A percentile compares a stretch with the other conserved stretches of the same genome.
Evolutionary conservation across 2,888 invertebrate genomes (phyloP).

Genomic region (Lissocephala sabroskyi): DNA sequence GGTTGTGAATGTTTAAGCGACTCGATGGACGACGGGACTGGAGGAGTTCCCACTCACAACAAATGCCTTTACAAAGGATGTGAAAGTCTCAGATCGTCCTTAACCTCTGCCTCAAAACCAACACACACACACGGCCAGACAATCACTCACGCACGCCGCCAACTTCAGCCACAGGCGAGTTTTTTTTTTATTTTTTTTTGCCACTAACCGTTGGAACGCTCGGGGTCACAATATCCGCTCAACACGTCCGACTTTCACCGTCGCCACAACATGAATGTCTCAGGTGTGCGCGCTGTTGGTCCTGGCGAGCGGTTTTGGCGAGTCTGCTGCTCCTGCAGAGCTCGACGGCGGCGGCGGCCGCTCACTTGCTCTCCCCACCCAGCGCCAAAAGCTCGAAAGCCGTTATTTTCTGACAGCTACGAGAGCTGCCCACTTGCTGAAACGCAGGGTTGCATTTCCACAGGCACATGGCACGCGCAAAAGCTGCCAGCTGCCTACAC

Average conservation of each 20-base stretch:
- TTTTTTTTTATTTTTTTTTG: constrained; percentile 21
- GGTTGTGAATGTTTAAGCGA: constrained; percentile 2
- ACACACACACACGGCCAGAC: background rate
- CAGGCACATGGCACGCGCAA: constrained; percentile 39
- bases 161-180: background rate
- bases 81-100: too few species aligned
- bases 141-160: too few species aligned
- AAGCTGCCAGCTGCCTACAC: background rate
- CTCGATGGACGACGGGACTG: too few species aligned
- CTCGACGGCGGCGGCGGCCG: constrained; percentile 20
- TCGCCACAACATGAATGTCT: constrained; percentile 65
- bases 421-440: constrained; percentile 41
- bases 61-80: too few species aligned
- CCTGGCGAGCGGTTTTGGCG: constrained; percentile 51
- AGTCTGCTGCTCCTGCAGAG: constrained; percentile 21
- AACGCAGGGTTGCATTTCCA: background rate
- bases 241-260: constrained; percentile 64
- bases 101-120: too few species aligned
- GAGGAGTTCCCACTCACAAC: too few species aligned
- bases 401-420: constrained; percentile 47
- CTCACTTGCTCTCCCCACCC: background rate
- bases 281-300: constrained; percentile 52
- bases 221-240: constrained; percentile 32
- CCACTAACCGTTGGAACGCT: constrained; percentile 1
- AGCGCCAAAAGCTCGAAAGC: constrained; percentile 25